phyloP scores from a whole-genome alignment of 2,888 invertebrate genomes.

The Archips crataeganus region DNA sequence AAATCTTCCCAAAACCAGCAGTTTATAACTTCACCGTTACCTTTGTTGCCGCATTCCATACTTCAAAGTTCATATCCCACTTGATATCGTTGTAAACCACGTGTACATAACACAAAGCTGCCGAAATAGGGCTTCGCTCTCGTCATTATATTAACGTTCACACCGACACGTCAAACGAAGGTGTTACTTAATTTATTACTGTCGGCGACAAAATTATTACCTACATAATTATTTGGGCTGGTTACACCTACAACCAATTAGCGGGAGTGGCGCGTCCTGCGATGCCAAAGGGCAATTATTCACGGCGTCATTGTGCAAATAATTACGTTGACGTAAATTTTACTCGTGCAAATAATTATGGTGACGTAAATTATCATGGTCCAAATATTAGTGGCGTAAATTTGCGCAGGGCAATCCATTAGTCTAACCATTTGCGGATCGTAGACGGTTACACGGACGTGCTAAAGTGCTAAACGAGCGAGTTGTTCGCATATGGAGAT shows the following conservation, averaged over 20 bases:
- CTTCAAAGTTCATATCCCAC: constrained; percentile 17
- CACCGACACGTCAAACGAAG: constrained; percentile 24
- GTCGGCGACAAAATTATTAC: constrained; percentile 38
- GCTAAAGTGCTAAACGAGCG: constrained; percentile 1
- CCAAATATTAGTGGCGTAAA: neutral
- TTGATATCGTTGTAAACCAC: constrained; percentile 23
- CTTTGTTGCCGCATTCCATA: constrained; percentile 28
- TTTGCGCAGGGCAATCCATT: constrained; percentile 5
- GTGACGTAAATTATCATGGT: constrained; percentile 3
- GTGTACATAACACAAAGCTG: neutral
- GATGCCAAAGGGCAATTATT: constrained; percentile 35
- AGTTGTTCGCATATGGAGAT: constrained; percentile 7
- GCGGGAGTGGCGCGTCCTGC: constrained; percentile 39
- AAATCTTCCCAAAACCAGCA: constrained; percentile 34
- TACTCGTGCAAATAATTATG: neutral
- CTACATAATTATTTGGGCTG: constrained; percentile 44
- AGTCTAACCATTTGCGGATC: neutral
- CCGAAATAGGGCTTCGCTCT: neutral
- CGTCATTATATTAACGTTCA: constrained; percentile 20
- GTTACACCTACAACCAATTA: constrained; percentile 48
- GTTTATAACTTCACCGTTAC: constrained; percentile 26
- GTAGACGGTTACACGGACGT: constrained; percentile 1
- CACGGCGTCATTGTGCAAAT: constrained; percentile 31
- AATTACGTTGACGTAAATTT: constrained; percentile 32
- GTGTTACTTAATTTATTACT: constrained; percentile 34